Base-by-base conservation (phyloP, 2,113 vertebrate genomes). In the Carassius gibelio region DNA sequence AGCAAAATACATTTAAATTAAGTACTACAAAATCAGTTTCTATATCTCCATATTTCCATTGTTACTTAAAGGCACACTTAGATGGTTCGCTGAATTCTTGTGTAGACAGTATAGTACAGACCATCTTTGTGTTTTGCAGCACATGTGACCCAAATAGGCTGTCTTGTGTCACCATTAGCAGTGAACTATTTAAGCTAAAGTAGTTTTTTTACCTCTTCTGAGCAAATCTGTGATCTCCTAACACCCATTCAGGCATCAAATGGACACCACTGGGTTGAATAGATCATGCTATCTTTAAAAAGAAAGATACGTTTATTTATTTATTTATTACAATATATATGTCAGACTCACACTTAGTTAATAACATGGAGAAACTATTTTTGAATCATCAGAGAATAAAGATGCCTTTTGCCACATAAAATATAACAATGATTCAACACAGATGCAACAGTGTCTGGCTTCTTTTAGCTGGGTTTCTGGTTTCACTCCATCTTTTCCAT, bases 211-310 rank as follows among this genome's bases (percentile, higher is more conserved):
- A 26, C 62, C 36, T 72, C 48, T 72, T 61, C 74, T 82, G 62
- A 76, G 34, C 71, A 77, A 85, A 87, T 81, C 83, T 81, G 57
- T 64, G 19, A 72, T 62, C 17, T 61, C 52, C 38, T 5, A 71
- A 80, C 76, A 75, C 30, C 59, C 45, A 59, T 81, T 75, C 59
- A 75, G 48, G 52, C 62, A 23, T n/a, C 34, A 78, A 77, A 82
- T n/a, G 48, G 86, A 78, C 15, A 15, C 82, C 55, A 38, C 13
- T 30, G 15, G 4, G 7, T 36, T 38, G 23, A n/a, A 66, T 55
- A 3, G 26, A 23, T 61, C 19, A 83, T 78, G 61, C 50, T 36
- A 30, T 13, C 52, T 34, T 68, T 26, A 78, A 30, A 59, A 83
- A 30, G 48, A 15, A 69, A 76, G 21, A 77, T 19, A 26, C 52